Evolutionary conservation across 2,888 invertebrate species (phyloP).

Genomic region (Erpobdella octoculata): DNA sequence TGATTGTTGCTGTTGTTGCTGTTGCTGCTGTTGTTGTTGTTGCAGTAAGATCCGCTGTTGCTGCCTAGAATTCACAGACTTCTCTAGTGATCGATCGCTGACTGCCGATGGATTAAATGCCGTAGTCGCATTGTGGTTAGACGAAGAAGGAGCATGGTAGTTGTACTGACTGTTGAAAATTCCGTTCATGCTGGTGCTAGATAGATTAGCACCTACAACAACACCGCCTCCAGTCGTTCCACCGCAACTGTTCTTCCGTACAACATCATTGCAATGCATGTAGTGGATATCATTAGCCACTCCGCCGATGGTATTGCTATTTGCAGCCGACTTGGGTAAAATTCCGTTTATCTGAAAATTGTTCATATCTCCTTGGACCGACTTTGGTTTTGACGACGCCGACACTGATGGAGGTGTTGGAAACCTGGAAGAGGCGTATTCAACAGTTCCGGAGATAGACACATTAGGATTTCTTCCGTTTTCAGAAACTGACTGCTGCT

Average conservation of each 20-base stretch:
- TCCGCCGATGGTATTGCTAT: too few relatives aligned
- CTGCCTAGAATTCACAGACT: not conserved
- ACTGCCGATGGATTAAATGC: conserved; percentile 20
- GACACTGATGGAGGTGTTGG: not conserved
- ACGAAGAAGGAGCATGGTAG: not conserved
- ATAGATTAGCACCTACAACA: too few relatives aligned
- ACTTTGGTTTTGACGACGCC: not conserved
- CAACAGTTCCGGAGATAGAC: not conserved
- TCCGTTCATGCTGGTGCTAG: conserved; percentile 8
- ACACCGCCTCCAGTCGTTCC: not conserved
- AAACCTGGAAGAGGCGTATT: not conserved
- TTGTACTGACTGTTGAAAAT: conserved; percentile 17
- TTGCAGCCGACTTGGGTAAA: not conserved
- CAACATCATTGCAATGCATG: not conserved
- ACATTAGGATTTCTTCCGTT: not conserved
- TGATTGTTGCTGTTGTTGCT: not conserved
- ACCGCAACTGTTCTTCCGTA: not conserved
- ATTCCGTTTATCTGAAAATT: not conserved
- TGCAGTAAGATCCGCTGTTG: too few relatives aligned
- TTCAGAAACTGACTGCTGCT: too few relatives aligned
- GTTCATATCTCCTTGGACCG: not conserved
- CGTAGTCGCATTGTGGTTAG: conserved; percentile 8
- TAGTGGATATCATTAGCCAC: not conserved
- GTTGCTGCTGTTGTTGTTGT: not conserved
- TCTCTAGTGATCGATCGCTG: conserved; percentile 23